Evolutionary conservation across 1,140 invertebrate species (phyloP), one percentile per base, ranked within the genome.

Genomic region (Homalodisca vitripennis): DNA sequence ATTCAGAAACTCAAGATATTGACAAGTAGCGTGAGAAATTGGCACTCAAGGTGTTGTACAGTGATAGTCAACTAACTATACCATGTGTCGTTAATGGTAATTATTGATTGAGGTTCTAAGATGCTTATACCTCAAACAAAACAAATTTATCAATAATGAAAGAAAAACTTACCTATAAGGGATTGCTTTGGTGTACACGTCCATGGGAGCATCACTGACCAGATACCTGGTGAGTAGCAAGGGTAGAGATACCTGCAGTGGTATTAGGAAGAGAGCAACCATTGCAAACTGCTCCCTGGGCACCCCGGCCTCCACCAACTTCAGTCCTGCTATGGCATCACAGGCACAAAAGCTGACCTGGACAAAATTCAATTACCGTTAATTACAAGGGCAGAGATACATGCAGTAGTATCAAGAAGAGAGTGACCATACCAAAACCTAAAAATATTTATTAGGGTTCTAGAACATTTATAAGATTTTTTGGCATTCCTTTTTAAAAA

Each of bases 321-420:
- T 99, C 62, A 99, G 84, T 31, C 91, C 90, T 22, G 97, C 97
- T 0, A 98, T 93, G 30, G 92, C 88, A 84, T 99, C 98, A 72
- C 92, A 90, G n/a, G 97, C 94, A 65, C 94, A 91, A 84, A 99
- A 99, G 20, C 94, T 95, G 73, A 98, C 88, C 94, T 97, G 76
- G 74, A 83, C 82, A 73, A 46, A 72, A 71, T n/a, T n/a, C n/a
- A n/a, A n/a, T n/a, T n/a, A n/a, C n/a, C n/a, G n/a, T n/a, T n/a
- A n/a, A n/a, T n/a, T n/a, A 41, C 34, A 41, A 41, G 34, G 34
- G 34, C 34, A n/a, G n/a, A n/a, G n/a, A n/a, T n/a, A n/a, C n/a
- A n/a, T n/a, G n/a, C n/a, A n/a, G n/a, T n/a, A n/a, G n/a, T n/a
- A n/a, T n/a, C n/a, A n/a, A n/a, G n/a, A n/a, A n/a, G n/a, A n/a